A percentile compares a stretch with the other conserved stretches of the same genome.
Evolutionary conservation across 2,797 vertebrate genomes (phyloP).

Genomic region (Macroramphosus scolopax): DNA sequence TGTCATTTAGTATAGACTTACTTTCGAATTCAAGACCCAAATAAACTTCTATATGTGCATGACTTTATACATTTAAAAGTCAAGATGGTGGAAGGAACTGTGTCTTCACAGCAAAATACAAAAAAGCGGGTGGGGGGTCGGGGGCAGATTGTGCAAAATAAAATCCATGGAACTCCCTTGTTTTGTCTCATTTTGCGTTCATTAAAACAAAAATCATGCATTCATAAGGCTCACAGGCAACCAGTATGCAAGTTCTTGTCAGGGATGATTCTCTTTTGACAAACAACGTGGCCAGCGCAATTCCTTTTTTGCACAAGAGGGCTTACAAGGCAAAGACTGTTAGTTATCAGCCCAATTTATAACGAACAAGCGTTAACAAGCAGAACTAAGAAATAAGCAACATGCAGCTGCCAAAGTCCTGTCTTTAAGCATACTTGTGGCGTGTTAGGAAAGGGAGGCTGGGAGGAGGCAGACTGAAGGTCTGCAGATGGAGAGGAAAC

Average conservation of each 20-base stretch:
- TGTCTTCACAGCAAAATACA: no score
- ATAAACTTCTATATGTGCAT: no score
- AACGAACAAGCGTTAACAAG: conserved; percentile 24
- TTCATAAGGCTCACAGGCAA: conserved; percentile 37
- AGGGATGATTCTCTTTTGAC: conserved; percentile 5
- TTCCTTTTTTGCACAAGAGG: conserved; percentile 14
- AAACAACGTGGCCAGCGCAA: conserved; percentile 7
- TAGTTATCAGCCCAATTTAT: conserved; percentile 5
- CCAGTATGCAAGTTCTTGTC: conserved; percentile 12
- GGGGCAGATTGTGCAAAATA: no score
- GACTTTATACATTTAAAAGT: background rate
- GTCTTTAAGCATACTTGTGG: conserved; percentile 90
- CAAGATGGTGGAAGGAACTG: background rate
- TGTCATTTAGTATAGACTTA: no score
- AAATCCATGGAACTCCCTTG: background rate
- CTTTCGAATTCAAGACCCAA: no score
- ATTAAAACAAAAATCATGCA: conserved; percentile 60
- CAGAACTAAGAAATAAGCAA: conserved; percentile 40
- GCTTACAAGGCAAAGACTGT: conserved; percentile 21
- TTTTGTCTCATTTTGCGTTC: conserved; percentile 11
- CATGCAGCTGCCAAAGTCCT: conserved; percentile 81
- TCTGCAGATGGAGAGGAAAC: conserved; percentile 90
- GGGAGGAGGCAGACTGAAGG: conserved; percentile 95
- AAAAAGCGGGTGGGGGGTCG: no score
- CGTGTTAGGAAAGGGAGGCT: conserved; percentile 95